A percentile compares a stretch with the other conserved stretches of the same genome.
These are phyloP conservation scores for Cybosia mesomella DNA, from an alignment of 2,888 invertebrate genomes.

Conservation along the genomic window DNA sequence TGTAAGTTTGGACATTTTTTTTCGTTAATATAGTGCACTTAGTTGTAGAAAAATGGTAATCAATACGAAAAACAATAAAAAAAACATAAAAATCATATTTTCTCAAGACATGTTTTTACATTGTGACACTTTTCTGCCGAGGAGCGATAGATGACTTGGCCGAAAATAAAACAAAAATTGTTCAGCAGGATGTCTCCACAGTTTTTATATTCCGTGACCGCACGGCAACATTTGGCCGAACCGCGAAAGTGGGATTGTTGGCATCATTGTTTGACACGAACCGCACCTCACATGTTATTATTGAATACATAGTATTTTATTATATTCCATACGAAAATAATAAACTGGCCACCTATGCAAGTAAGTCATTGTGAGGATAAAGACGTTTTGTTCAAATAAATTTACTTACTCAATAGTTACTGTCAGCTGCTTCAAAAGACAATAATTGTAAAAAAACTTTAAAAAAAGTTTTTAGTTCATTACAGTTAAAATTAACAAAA, in stretches of 20 bases:
- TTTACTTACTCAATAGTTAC: constrained; percentile 40
- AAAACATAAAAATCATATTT: too few relatives aligned
- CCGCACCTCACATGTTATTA: constrained; percentile 65
- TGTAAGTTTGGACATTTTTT: too few relatives aligned
- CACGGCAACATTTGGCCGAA: constrained; percentile 74
- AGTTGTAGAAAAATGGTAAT: too few relatives aligned
- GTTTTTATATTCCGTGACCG: constrained; percentile 45
- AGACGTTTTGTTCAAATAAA: constrained; percentile 55
- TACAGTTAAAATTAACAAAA: too few relatives aligned
- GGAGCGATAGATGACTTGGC: too few relatives aligned
- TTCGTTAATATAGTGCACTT: too few relatives aligned
- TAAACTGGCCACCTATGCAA: constrained; percentile 49
- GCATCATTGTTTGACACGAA: constrained; percentile 73
- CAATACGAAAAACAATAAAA: too few relatives aligned
- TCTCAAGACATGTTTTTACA: too few relatives aligned
- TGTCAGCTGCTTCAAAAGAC: constrained; percentile 27
- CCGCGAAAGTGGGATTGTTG: constrained; percentile 75
- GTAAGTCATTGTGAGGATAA: constrained; percentile 53
- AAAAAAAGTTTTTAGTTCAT: not conserved
- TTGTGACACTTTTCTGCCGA: too few relatives aligned
- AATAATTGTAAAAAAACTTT: not conserved
- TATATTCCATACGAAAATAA: constrained; percentile 51
- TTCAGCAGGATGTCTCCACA: constrained; percentile 45
- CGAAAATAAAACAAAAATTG: too few relatives aligned
- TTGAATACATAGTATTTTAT: constrained; percentile 62